Base-by-base conservation (phyloP, 2,113 vertebrate species). In the Aptenodytes forsteri region DNA sequence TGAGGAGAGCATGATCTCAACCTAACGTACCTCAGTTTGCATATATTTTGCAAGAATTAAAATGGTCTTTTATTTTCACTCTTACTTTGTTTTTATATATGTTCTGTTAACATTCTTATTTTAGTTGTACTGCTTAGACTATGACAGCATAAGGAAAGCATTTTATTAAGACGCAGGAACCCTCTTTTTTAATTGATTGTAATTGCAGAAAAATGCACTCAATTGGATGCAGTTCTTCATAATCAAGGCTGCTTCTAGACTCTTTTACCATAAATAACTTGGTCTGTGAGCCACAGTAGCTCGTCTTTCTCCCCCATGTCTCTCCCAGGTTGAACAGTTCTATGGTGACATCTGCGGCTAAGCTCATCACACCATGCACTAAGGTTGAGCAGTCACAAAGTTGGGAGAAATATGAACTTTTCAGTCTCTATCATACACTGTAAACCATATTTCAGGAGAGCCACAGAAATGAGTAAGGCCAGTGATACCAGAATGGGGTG, bases 151-250 rank as follows among this genome's bases (percentile, higher is more conserved):
- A 90, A 96, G 58, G 80, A 94, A 89, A 83, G 50, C 40, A 67
- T 95, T 96, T 97, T 93, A 95, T 73, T 62, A 89, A 95, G 94
- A 87, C 36, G 30, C 50, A 54, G 61, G 64, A 94, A 72, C 72
- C 46, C 55, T 69, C 20, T 91, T 90, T 87, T 75, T 50, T 49
- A 94, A 91, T 87, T 90, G 87, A 59, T 83, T 95, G 80, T 96
- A 96, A 97, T 59, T 97, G 65, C 89, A 83, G 83, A 86, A 65
- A 83, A 90, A 61, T 19, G n/a, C 54, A 80, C 62, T 83, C 66
- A 49, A 21, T 40, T 94, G 89, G 50, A 40, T 62, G 65, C 58
- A 46, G 56, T 55, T 84, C 65, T 93, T 92, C 27, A 42, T 85
- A 93, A 82, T 82, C 81, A 92, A 83, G 61, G 59, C 59, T 87